phyloP scores from a whole-genome alignment of 2,888 invertebrate genomes.

The Heliconius cydno region DNA sequence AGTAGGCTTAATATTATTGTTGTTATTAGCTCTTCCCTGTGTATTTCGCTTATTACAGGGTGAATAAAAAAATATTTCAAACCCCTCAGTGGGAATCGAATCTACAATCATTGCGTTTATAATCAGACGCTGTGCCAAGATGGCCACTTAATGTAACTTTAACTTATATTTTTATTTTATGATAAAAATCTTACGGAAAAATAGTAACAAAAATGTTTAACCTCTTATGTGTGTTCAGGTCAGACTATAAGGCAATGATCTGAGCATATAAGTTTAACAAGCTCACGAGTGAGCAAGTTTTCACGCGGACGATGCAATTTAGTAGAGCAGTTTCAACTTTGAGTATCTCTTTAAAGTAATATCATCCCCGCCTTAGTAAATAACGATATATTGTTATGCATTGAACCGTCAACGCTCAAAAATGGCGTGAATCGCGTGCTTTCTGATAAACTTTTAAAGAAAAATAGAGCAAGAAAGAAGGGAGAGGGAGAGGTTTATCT shows the following conservation, averaged over 20 bases:
- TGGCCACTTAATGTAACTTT: neutral
- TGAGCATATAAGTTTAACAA: conserved; percentile 14
- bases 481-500: too few relatives aligned
- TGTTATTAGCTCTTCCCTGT: too few relatives aligned
- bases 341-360: conserved; percentile 13
- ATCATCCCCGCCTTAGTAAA: conserved; percentile 10
- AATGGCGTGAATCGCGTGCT: neutral
- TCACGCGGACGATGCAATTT: conserved; percentile 23
- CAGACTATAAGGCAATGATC: conserved; percentile 8
- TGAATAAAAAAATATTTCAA: neutral
- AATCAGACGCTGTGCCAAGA: neutral
- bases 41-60: too few relatives aligned
- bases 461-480: neutral
- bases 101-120: too few relatives aligned
- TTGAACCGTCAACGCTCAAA: conserved; percentile 11
- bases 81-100: neutral
- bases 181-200: neutral
- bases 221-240: neutral
- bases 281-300: conserved; percentile 25
- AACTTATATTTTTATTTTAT: neutral
- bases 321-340: conserved; percentile 23
- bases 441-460: neutral
- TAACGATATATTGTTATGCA: conserved; percentile 16
- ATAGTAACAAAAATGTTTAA: neutral
- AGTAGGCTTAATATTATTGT: too few relatives aligned